Evolutionary conservation across 1,140 invertebrate species (phyloP), one percentile per base, ranked within the genome.

Genomic region (Drosophila hydei): DNA sequence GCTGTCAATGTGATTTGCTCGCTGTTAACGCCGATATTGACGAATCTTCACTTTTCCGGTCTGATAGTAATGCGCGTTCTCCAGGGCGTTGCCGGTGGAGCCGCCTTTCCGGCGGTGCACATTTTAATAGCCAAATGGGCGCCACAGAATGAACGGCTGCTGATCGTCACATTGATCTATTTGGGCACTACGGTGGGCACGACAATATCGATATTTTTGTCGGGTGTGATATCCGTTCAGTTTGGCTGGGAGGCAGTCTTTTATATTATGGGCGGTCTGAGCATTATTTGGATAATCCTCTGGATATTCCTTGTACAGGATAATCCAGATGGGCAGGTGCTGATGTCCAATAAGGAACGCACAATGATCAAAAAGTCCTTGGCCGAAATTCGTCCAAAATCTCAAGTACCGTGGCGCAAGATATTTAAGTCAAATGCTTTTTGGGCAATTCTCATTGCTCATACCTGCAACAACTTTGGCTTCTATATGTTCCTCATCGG

Each of bases 401-500:
- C 7, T 2, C 72, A 92, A 23, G 93, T 96, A 1, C 95, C 95
- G 6, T 96, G 95, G 95, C 91, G 92, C 40, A 90, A 94, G 27
- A 93, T 95, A 1, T 92, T 98, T 1, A 95, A 92, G 0, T 98
- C 97, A 0, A 83, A 93, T 8, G 94, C 95, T 0, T 96, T 97
- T 88, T 93, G 94, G 80, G 95, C 95, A 0, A 96, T 97, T 75
- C 91, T 96, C 19, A 93, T 96, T 18, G 87, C 91, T 1, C 94
- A 95, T 71, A 94, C 96, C 43, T 97, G 97, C 76, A 96, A 95
- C 79, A 98, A 98, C 92, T 98, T 97, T 94, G 97, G 97, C 18
- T 98, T 97, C 94, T 99, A 98, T 88, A 98, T 98, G 93, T 93
- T 99, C 74, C 94, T 99, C 5, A 98, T 97, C 16, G 96, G 98